phyloP scores from a whole-genome alignment of 2,888 invertebrate genomes.

The Eledone cirrhosa region DNA sequence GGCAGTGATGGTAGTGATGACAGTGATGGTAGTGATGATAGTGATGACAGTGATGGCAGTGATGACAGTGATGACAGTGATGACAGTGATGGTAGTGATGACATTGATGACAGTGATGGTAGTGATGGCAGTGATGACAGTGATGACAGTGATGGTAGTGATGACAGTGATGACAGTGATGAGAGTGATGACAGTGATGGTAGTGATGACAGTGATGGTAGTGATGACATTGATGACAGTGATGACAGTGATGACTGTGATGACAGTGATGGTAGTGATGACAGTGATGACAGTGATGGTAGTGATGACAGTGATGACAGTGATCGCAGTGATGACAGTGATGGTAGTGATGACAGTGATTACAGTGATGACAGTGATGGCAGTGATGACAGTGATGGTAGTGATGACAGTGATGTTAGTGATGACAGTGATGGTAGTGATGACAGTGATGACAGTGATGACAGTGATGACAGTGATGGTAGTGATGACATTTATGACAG shows the following conservation, averaged over 20 bases:
- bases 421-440: slow-evolving; percentile 6
- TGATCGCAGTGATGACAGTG: too few relatives aligned
- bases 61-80: background rate
- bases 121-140: slow-evolving; percentile 12
- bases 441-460: slow-evolving; percentile 8
- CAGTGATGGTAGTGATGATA: background rate
- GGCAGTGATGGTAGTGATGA: slow-evolving; percentile 11
- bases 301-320: background rate
- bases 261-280: background rate
- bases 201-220: too few relatives aligned
- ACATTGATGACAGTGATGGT: too few relatives aligned
- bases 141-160: slow-evolving; percentile 9
- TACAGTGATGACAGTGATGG: background rate
- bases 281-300: background rate
- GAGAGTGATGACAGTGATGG: too few relatives aligned
- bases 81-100: too few relatives aligned
- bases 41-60: slow-evolving; percentile 10
- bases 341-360: too few relatives aligned
- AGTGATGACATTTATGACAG: too few relatives aligned
- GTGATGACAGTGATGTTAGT: too few relatives aligned
- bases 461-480: background rate
- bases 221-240: too few relatives aligned
- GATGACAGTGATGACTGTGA: too few relatives aligned
- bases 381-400: background rate
- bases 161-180: too few relatives aligned